Conservation (phyloP, 2,888 invertebrate species). For the Terebella lapidaria region DNA sequence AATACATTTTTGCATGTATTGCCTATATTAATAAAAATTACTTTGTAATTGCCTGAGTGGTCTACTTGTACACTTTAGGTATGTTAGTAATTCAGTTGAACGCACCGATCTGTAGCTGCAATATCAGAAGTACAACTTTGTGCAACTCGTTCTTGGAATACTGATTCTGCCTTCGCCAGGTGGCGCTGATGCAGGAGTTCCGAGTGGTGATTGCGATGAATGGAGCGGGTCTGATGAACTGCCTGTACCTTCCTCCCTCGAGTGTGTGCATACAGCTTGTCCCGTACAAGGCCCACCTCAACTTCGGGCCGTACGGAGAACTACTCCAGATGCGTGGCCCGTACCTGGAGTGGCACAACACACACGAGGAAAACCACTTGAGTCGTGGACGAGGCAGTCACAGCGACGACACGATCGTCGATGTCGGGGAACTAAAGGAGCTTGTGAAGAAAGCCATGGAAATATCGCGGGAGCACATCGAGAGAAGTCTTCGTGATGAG, state of each 20-base stretch:
- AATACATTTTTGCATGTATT: too few species aligned
- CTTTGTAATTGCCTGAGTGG: too few species aligned
- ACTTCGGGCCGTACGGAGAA: constrained; percentile 18
- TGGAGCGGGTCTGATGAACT: constrained; percentile 39
- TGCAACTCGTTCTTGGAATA: not conserved
- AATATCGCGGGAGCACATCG: too few species aligned
- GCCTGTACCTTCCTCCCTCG: constrained; percentile 29
- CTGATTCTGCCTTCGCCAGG: constrained; percentile 18
- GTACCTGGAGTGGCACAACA: constrained; percentile 29
- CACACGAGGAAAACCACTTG: constrained; percentile 12
- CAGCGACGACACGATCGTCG: constrained; percentile 22
- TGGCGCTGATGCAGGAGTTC: constrained; percentile 31
- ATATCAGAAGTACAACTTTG: too few species aligned
- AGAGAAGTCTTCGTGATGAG: too few species aligned
- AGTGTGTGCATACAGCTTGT: constrained; percentile 36
- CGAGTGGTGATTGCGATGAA: constrained; percentile 35
- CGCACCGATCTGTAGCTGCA: too few species aligned
- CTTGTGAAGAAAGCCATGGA: not conserved
- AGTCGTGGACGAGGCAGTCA: constrained; percentile 5
- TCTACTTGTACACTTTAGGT: too few species aligned
- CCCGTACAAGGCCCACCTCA: constrained; percentile 30
- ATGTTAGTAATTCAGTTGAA: too few species aligned
- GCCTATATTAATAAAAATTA: too few species aligned
- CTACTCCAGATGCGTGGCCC: constrained; percentile 21
- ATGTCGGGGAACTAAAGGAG: constrained; percentile 20